Conservation (phyloP, 2,113 vertebrate species). For the Leucopsar rothschildi region DNA sequence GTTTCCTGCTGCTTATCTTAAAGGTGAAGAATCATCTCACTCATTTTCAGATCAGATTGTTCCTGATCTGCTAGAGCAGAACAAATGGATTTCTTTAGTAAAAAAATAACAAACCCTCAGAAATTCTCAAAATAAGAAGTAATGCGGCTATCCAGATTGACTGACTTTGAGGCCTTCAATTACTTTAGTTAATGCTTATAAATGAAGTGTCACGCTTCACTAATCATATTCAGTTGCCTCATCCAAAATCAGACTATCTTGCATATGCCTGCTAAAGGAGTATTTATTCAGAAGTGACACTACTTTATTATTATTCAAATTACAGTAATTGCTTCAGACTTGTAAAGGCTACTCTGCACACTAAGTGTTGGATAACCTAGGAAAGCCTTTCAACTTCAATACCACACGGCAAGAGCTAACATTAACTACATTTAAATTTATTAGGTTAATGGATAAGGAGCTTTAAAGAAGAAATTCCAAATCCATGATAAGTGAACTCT, state of each 20-base stretch:
- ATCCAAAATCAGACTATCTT: neutral
- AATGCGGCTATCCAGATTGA: neutral
- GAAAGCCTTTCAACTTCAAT: neutral
- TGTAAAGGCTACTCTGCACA: neutral
- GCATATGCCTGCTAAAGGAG: neutral
- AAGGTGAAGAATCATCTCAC: neutral
- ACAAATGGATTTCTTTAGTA: neutral
- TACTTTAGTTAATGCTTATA: neutral
- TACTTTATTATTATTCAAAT: neutral
- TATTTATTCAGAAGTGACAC: neutral
- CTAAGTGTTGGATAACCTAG: neutral
- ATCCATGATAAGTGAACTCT: neutral
- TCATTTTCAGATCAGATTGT: neutral
- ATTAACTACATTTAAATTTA: constrained; percentile 6
- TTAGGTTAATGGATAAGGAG: neutral
- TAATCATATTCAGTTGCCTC: neutral
- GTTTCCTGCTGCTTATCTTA: neutral
- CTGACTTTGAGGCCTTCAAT: neutral
- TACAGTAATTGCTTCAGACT: neutral
- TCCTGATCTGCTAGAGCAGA: neutral
- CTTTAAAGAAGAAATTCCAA: neutral
- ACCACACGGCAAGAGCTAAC: neutral
- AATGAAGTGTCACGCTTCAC: neutral
- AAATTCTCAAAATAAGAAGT: neutral
- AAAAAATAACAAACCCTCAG: neutral